phyloP scores from a whole-genome alignment of 2,888 invertebrate genomes.

The Allacma fusca region DNA sequence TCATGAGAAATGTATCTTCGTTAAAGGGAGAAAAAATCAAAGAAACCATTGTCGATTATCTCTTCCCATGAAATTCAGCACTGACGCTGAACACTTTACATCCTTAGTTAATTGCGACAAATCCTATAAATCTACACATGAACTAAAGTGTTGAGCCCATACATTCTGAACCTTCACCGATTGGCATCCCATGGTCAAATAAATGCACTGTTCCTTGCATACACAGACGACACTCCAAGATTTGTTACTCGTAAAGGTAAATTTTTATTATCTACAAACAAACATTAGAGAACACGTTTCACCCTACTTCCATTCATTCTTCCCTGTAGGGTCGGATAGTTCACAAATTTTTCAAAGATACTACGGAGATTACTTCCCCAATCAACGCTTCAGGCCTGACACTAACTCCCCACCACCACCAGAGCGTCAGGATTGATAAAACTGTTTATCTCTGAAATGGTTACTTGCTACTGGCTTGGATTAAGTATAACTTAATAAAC shows the following conservation, averaged over 20 bases:
- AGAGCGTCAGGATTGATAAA: background rate
- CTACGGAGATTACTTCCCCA: background rate
- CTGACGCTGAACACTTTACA: constrained; percentile 24
- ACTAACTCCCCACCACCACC: background rate
- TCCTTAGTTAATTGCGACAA: constrained; percentile 22
- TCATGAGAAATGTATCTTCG: constrained; percentile 26
- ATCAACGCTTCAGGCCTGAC: background rate
- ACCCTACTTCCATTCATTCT: constrained; percentile 10
- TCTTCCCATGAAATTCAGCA: constrained; percentile 28
- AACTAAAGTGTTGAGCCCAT: constrained; percentile 29
- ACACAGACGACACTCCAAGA: constrained; percentile 17
- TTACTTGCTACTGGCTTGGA: too few species aligned
- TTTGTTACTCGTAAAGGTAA: constrained; percentile 17
- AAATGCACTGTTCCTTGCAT: background rate
- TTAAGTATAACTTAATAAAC: too few species aligned
- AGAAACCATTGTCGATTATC: constrained; percentile 33
- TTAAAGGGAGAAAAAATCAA: constrained; percentile 32
- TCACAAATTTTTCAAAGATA: constrained; percentile 1
- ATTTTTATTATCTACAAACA: constrained; percentile 30
- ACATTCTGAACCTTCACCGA: background rate
- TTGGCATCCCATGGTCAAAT: constrained; percentile 23
- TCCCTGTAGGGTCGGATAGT: background rate
- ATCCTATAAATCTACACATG: constrained; percentile 25
- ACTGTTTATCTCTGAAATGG: background rate
- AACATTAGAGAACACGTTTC: constrained; percentile 24